A percentile compares a stretch with the other conserved stretches of the same genome.
phyloP scores from a whole-genome alignment of 35 echinoderm and acorn worm species.

The Heliocidaris erythrogramma region DNA sequence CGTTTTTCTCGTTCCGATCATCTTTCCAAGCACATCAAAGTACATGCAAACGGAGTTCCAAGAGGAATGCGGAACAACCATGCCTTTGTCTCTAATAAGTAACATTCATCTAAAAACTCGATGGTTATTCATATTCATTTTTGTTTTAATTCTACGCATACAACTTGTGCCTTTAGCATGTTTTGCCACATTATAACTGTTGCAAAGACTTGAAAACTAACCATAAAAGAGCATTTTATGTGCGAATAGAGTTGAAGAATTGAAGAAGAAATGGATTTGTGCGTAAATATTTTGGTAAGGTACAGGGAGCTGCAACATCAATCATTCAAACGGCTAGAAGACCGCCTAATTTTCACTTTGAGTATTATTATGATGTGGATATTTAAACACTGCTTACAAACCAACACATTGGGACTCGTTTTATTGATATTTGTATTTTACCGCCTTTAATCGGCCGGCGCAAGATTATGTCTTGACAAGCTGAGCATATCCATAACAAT shows the following conservation, averaged over 20 bases:
- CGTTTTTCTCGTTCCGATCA: conserved; percentile 97
- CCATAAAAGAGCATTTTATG: too few species aligned
- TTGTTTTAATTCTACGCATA: neutral
- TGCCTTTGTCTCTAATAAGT: conserved; percentile 35
- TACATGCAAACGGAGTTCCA: conserved; percentile 86
- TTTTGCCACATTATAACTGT: neutral
- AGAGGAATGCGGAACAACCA: conserved; percentile 56
- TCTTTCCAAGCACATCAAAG: conserved; percentile 95
- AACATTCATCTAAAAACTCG: neutral
- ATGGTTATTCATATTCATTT: neutral
- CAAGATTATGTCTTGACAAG: neutral
- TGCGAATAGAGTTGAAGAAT: neutral
- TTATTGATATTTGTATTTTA: neutral
- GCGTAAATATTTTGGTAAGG: too few species aligned
- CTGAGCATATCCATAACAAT: neutral
- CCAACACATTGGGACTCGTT: neutral
- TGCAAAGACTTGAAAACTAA: too few species aligned
- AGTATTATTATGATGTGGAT: neutral
- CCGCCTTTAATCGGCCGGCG: neutral
- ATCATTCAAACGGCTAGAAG: neutral
- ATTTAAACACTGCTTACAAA: neutral
- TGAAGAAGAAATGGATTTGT: too few species aligned
- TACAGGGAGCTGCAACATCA: too few species aligned
- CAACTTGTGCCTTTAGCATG: neutral
- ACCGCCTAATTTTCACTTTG: neutral